These are phyloP conservation scores for Eonycteris spelaea DNA, from an alignment of 2,113 vertebrate genomes.

Conservation along the genomic window DNA sequence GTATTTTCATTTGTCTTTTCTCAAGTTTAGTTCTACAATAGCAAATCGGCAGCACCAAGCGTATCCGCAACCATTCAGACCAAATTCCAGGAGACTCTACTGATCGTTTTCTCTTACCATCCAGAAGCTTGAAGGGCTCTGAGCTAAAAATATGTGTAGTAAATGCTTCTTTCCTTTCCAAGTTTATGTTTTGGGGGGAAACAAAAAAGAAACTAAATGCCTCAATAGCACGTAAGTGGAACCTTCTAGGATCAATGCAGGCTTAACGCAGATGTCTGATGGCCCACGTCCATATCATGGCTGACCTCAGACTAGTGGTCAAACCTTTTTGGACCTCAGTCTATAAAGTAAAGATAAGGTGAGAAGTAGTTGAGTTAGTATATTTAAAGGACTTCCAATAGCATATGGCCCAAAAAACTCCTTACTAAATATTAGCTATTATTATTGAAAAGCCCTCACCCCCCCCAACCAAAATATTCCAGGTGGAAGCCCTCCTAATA, in stretches of 20 bases:
- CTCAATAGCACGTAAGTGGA: not conserved
- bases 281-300: not conserved
- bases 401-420: not conserved
- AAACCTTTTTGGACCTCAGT: not conserved
- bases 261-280: too few species aligned
- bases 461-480: not conserved
- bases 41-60: not conserved
- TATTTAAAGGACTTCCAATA: not conserved
- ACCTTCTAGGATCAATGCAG: not conserved
- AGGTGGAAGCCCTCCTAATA: not conserved
- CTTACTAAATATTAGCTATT: not conserved
- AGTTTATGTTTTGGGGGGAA: not conserved
- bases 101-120: not conserved
- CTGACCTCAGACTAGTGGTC: not conserved
- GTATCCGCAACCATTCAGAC: fast-evolving
- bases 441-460: not conserved
- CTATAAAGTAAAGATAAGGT: not conserved
- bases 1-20: not conserved
- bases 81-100: not conserved
- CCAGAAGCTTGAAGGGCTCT: not conserved
- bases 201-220: not conserved
- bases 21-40: not conserved
- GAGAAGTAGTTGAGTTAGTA: not conserved
- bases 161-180: not conserved
- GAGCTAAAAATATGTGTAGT: not conserved